Evolutionary conservation across 2,888 invertebrate genomes (phyloP).

Genomic region (Dicyrtoma fusca): DNA sequence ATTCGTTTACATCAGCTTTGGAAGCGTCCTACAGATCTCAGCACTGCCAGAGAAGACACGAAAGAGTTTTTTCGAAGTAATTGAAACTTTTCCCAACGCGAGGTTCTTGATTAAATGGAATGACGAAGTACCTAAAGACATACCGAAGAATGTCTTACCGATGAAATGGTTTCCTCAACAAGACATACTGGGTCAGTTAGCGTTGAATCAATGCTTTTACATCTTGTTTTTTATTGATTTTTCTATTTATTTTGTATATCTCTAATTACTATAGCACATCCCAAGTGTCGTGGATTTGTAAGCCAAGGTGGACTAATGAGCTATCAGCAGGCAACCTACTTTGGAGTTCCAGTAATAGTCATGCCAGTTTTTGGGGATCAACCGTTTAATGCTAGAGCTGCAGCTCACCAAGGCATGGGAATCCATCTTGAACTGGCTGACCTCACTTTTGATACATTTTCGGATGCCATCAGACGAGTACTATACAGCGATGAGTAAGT

Average conservation of each 20-base stretch:
- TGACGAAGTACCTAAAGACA: background rate
- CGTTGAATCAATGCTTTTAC: background rate
- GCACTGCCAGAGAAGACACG: background rate
- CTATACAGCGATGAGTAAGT: too few species aligned
- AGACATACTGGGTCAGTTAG: slow-evolving; percentile 9
- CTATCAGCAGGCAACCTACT: too few species aligned
- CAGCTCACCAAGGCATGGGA: background rate
- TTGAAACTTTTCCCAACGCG: background rate
- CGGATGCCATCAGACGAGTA: too few species aligned
- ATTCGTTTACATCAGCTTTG: slow-evolving; percentile 10
- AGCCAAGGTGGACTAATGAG: too few species aligned
- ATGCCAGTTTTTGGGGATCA: background rate
- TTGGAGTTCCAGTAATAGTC: background rate
- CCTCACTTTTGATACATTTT: too few species aligned
- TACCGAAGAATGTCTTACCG: background rate
- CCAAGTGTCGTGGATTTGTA: too few species aligned
- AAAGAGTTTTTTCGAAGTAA: background rate
- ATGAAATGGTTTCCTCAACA: slow-evolving; percentile 16
- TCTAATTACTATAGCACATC: too few species aligned
- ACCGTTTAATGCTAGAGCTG: background rate
- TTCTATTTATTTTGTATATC: background rate
- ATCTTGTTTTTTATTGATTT: background rate
- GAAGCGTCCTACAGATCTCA: background rate
- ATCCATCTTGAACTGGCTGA: too few species aligned
- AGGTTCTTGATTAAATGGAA: slow-evolving; percentile 8